Evolutionary conservation across 2,888 invertebrate genomes (phyloP).

Genomic region (Ceramica pisi): DNA sequence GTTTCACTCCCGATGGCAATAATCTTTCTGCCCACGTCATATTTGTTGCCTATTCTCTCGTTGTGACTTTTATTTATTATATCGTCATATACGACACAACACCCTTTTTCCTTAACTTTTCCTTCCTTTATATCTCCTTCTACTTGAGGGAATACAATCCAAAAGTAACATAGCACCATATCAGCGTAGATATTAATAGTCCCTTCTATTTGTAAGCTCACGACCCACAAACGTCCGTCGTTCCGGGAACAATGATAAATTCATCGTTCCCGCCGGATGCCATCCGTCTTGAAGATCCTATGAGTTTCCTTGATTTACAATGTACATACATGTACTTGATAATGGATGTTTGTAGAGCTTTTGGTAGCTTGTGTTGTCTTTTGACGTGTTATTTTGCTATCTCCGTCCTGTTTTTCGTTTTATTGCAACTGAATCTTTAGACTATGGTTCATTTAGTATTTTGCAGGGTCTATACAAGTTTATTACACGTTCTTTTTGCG

Average conservation of each 20-base stretch:
- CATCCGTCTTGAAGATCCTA: conserved; percentile 50
- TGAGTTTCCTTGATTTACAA: conserved; percentile 56
- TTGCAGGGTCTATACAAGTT: too few species aligned
- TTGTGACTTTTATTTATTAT: too few species aligned
- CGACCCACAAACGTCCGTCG: conserved; percentile 64
- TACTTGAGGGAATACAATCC: background rate
- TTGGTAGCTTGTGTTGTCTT: conserved; percentile 9
- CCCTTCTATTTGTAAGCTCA: conserved; percentile 27
- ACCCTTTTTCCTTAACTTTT: too few species aligned
- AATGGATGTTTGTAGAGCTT: conserved; percentile 25
- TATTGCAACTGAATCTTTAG: too few species aligned
- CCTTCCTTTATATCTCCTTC: background rate
- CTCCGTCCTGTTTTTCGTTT: too few species aligned
- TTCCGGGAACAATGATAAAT: conserved; percentile 65
- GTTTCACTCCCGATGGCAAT: too few species aligned
- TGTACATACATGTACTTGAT: conserved; percentile 30
- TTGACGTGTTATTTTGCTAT: background rate
- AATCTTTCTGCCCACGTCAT: too few species aligned
- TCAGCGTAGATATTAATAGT: conserved; percentile 35
- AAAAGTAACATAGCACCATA: background rate
- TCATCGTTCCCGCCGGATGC: conserved; percentile 62
- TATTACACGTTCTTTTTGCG: too few species aligned
- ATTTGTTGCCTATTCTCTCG: too few species aligned
- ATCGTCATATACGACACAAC: background rate
- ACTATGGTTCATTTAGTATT: too few species aligned